Base-by-base conservation (phyloP, 2,113 vertebrate species). In the Tyrannus savana region DNA sequence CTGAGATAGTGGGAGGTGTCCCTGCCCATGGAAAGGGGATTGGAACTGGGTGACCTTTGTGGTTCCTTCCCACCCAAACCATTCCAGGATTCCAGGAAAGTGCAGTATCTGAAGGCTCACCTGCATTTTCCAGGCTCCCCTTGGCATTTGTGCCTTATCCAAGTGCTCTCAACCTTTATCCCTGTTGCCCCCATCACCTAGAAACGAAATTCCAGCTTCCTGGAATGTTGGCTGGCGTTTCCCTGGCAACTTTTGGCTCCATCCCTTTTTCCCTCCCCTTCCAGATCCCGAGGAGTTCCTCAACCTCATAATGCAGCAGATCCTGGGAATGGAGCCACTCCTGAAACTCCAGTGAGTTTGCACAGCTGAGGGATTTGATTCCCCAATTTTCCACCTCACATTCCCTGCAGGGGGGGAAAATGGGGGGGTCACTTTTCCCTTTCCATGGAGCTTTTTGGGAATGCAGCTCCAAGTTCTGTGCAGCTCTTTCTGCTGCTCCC, bases 261-360 rank as follows among this genome's bases (percentile, higher is more conserved):
- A 1, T 24, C 30, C 13, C 90, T 72, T 66, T 66, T 66, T n/a
- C 52, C 85, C 42, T 90, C 9, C 2, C 25, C 28, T 79, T 93
- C 21, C 95, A 99, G 99, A 99, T 96, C 99, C 99, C 1, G 99
- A 99, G 87, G 99, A 99, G 97, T 99, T 99, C 83, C 98, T 99
- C 18, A 98, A 88, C 14, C 97, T 99, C 89, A 98, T 99, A 52
- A 99, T 99, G 98, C 98, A 99, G 14, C 97, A 98, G 33, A 97
- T 99, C 67, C 97, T 99, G 30, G 97, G 97, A 15, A 97, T 99
- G 83, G 99, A 99, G 31, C 99, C 99, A 1, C 98, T 99, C 1
- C 56, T 99, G 72, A 99, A 98, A 89, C 97, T 99, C 22, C 97
- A 97, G 98, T 99, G 97, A 98, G 98, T 97, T 74, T 25, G 55